Conservation (phyloP, 2,113 vertebrate genomes). For the Taurulus bubalis region DNA sequence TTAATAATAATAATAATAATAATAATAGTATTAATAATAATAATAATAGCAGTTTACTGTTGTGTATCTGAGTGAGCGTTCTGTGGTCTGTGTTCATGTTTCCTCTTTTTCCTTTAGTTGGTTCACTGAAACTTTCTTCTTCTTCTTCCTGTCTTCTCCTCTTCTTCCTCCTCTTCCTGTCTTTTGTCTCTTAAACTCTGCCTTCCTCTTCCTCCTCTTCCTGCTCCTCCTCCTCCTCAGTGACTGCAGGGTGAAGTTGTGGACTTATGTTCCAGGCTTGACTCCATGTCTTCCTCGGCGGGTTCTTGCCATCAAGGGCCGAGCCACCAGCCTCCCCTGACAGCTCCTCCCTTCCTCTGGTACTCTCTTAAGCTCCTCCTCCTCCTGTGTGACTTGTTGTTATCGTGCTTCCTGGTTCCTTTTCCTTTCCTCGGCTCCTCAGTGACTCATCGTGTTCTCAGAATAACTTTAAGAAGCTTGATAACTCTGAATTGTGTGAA, state of each 20-base stretch:
- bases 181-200: conserved; percentile 52
- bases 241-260: conserved; percentile 99
- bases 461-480: too few relatives aligned
- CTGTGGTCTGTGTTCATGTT: too few relatives aligned
- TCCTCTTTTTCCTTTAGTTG: conserved; percentile 6
- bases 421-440: conserved; percentile 21
- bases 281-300: conserved; percentile 98
- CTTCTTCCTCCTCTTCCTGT: neutral
- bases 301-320: conserved; percentile 98
- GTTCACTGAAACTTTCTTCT: neutral
- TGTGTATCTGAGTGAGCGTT: too few relatives aligned
- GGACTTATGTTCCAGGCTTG: conserved; percentile 97
- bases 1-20: too few relatives aligned
- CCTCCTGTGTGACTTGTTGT: too few relatives aligned
- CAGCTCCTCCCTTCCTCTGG: conserved; percentile 73
- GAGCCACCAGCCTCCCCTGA: conserved; percentile 98
- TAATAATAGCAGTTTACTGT: too few relatives aligned
- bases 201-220: conserved; percentile 40
- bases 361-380: conserved; percentile 63
- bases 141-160: conserved; percentile 6
- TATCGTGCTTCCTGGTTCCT: too few relatives aligned
- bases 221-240: conserved; percentile 77
- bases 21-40: too few relatives aligned
- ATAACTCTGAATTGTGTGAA: too few relatives aligned
- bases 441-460: conserved; percentile 6